Conservation (phyloP, 30 jellyfish, hydroid and myxozoan genomes). For the Haliclystus octoradiatus region DNA sequence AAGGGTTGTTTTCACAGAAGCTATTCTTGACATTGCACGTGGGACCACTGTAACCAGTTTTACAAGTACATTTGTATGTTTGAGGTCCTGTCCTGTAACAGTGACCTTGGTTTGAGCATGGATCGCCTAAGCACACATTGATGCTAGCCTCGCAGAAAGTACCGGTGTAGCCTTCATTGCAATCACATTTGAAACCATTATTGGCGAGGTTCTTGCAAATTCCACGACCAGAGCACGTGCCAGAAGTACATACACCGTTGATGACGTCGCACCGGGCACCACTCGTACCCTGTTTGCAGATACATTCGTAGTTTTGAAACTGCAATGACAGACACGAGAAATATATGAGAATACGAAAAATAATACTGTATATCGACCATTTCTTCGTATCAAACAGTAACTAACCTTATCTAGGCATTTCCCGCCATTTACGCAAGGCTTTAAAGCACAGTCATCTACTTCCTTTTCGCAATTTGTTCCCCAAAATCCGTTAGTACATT, state of each 20-base stretch:
- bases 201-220: constrained; percentile 58
- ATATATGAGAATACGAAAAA: not conserved
- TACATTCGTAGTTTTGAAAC: constrained; percentile 71
- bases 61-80: constrained; percentile 44
- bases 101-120: constrained; percentile 61
- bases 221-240: constrained; percentile 62
- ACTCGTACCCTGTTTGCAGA: constrained; percentile 60
- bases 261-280: constrained; percentile 75
- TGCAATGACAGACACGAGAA: not conserved
- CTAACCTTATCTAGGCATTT: constrained; percentile 83
- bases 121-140: constrained; percentile 64
- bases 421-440: constrained; percentile 84
- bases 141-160: constrained; percentile 69
- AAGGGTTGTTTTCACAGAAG: constrained; percentile 71
- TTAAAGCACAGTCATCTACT: constrained; percentile 73
- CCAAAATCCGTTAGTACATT: constrained; percentile 81
- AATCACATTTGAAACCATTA: constrained; percentile 65
- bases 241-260: constrained; percentile 36
- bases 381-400: not conserved
- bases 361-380: not conserved
- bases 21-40: constrained; percentile 41
- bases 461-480: constrained; percentile 83
- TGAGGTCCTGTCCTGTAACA: constrained; percentile 9
- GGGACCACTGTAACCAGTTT: constrained; percentile 73
- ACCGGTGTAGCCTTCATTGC: constrained; percentile 69